Base-by-base conservation (phyloP, 2,797 vertebrate species). In the Pelodytes ibericus region DNA sequence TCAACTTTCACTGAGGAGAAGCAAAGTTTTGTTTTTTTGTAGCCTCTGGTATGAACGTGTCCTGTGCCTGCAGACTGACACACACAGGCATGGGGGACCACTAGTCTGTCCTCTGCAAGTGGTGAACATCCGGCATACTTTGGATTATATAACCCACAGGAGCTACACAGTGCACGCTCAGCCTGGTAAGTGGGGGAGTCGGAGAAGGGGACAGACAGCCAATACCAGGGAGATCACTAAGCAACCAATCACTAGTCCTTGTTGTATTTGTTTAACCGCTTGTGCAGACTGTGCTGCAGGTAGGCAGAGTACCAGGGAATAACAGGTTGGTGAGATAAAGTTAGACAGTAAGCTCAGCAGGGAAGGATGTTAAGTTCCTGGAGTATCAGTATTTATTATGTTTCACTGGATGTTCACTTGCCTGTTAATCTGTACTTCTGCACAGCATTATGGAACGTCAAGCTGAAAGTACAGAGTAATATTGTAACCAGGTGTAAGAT, bases 1-100 rank as follows among this genome's bases (percentile, higher is more conserved):
- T 79, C 76, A 79, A 79, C 76, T 79, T 79, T 79, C 70, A 62
- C 70, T 79, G 36, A 79, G 71, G 11, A 73, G 70, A 39, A 63
- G 71, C 41, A 44, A 49, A 79, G 73, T 62, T 73, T 79, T 73
- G n/a, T n/a, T n/a, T n/a, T n/a, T n/a, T n/a, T n/a, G 16, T n/a
- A 22, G 33, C 6, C 47, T 41, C 44, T 10, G 26, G 20, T 27
- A 51, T 20, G 27, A 9, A n/a, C 4, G 20, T 36, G 31, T 44
- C 69, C 41, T 31, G 49, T 11, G 13, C 30, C 31, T n/a, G 25
- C 27, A 57, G 25, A 64, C 53, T 78, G 76, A 58, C 63, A 62
- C 41, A 41, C 59, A 49, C 61, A n/a, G 63, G 29, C 53, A 67
- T 61, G 70, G 63, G 15, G 58, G 20, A 31, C 22, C 26, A 24